Conservation (phyloP, 2,113 vertebrate species). For the Cynopterus brachyotis region DNA sequence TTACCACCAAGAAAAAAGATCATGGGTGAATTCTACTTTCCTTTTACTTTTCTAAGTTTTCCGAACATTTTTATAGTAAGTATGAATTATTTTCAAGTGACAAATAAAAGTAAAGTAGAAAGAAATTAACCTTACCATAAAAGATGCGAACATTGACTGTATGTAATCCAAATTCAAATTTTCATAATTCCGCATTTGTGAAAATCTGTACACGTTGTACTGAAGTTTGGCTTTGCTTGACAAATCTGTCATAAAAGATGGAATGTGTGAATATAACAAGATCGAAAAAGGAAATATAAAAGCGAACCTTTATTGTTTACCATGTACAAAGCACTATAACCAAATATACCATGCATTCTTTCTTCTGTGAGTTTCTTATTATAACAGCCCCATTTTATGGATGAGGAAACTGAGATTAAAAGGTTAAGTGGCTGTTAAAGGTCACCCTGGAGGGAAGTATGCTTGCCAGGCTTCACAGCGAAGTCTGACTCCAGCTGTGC, state of each 20-base stretch:
- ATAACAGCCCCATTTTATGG: background rate
- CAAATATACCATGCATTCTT: background rate
- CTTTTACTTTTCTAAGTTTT: conserved; percentile 35
- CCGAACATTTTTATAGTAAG: conserved; percentile 15
- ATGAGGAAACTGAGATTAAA: background rate
- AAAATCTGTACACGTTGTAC: background rate
- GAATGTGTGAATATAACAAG: background rate
- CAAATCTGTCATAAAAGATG: background rate
- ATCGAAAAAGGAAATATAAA: background rate
- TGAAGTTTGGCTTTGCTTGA: background rate
- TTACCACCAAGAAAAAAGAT: conserved; percentile 12
- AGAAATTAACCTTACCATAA: background rate
- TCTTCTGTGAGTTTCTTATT: background rate
- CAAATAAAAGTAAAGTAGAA: conserved; percentile 10
- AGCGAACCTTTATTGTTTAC: background rate
- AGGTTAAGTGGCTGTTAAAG: background rate
- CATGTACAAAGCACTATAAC: background rate
- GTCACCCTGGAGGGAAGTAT: background rate
- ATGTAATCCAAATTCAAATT: background rate
- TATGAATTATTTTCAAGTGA: conserved; percentile 29
- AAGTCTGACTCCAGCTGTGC: background rate
- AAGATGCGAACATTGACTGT: background rate
- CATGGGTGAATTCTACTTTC: background rate
- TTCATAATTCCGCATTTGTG: background rate
- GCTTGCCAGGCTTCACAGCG: background rate